Conservation (phyloP, 2,797 vertebrate species). For the Eulemur rubriventer region DNA sequence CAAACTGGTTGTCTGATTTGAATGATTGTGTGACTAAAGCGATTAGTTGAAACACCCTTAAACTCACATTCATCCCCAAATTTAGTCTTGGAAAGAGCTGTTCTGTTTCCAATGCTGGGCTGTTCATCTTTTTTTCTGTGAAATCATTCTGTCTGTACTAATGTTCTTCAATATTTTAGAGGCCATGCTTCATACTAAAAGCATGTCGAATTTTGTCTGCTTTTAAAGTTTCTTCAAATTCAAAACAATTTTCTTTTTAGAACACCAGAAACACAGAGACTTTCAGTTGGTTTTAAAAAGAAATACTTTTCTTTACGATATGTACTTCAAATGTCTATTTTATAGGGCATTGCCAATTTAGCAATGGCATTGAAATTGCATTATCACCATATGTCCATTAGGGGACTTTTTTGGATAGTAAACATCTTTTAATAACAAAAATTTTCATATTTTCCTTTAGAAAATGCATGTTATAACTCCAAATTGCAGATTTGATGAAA, state of each 20-base stretch:
- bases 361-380: not conserved
- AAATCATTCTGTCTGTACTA: not conserved
- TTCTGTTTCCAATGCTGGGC: not conserved
- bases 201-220: not conserved
- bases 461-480: not conserved
- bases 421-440: not conserved
- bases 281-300: not conserved
- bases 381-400: not conserved
- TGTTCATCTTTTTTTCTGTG: not conserved
- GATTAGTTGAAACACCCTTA: not conserved
- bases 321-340: not conserved
- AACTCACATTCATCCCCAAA: not conserved
- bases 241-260: not conserved
- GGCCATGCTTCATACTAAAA: not conserved
- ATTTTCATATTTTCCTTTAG: not conserved
- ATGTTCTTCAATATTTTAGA: not conserved
- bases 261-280: not conserved
- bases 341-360: not conserved
- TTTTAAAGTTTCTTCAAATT: not conserved
- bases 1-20: not conserved
- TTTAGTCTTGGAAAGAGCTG: not conserved
- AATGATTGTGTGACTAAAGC: not conserved
- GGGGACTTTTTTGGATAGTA: not conserved
- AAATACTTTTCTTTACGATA: not conserved
- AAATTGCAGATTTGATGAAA: not conserved